These are phyloP conservation scores for Arenaria interpres DNA, from an alignment of 2,113 vertebrate species.

Conservation along the genomic window DNA sequence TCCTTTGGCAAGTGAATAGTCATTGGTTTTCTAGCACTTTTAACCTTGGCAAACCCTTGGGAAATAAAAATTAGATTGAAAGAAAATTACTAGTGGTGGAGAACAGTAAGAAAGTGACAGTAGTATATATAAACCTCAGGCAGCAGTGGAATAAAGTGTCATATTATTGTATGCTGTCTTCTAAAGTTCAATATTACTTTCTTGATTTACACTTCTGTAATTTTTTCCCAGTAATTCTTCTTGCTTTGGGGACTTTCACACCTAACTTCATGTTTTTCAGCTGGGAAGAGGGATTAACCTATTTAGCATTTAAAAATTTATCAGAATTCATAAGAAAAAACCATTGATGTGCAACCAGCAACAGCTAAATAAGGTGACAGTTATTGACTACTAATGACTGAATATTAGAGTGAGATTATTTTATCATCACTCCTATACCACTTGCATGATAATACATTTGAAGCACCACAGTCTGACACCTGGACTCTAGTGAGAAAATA, in stretches of 20 bases:
- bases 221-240: constrained; percentile 49
- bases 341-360: background rate
- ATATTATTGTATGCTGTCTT: constrained; percentile 76
- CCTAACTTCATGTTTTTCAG: constrained; percentile 45
- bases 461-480: rapidly evolving
- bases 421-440: background rate
- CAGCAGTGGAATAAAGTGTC: constrained; percentile 73
- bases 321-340: background rate
- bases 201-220: constrained; percentile 73
- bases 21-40: constrained; percentile 79
- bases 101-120: constrained; percentile 82
- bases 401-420: background rate
- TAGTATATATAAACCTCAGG: constrained; percentile 81
- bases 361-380: background rate
- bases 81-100: constrained; percentile 81
- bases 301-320: constrained; percentile 24
- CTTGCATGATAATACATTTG: background rate
- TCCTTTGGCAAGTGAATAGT: constrained; percentile 77
- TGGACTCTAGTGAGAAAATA: background rate
- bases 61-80: constrained; percentile 85
- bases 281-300: constrained; percentile 32
- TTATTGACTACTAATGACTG: background rate
- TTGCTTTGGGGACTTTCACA: constrained; percentile 41
- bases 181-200: constrained; percentile 76
- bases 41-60: constrained; percentile 81